Conservation (phyloP, 2,797 vertebrate genomes). For the Etheostoma nigrum region DNA sequence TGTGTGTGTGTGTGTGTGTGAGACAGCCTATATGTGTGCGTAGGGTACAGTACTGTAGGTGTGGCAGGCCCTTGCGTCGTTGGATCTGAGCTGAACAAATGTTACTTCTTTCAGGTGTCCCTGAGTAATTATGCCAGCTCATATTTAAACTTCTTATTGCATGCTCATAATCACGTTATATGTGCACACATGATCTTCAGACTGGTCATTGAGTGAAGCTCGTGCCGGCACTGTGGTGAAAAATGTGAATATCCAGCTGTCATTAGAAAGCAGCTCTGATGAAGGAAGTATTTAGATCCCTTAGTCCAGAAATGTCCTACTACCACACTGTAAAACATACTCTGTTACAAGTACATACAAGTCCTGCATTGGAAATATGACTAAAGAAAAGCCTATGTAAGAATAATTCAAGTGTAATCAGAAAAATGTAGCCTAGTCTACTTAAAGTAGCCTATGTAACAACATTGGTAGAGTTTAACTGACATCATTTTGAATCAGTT, state of each 20-base stretch:
- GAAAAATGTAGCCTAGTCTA: too few species aligned
- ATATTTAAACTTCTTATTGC: conserved; percentile 8
- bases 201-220: not conserved
- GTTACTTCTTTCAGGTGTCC: conserved; percentile 25
- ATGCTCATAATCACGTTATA: conserved; percentile 24
- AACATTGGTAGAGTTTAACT: not conserved
- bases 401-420: too few species aligned
- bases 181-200: not conserved
- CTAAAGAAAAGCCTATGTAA: too few species aligned
- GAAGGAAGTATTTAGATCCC: too few species aligned
- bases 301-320: too few species aligned
- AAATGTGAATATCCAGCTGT: not conserved
- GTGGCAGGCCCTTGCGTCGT: conserved; percentile 54
- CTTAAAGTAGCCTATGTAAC: too few species aligned
- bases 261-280: not conserved
- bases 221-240: not conserved
- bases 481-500: not conserved
- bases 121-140: not conserved
- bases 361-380: too few species aligned
- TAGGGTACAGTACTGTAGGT: conserved; percentile 52
- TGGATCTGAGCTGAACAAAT: conserved; percentile 45
- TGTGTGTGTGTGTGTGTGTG: conserved; percentile 6
- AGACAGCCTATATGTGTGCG: not conserved
- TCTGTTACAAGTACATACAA: too few species aligned
- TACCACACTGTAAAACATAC: too few species aligned